Base-by-base conservation (phyloP, 1,140 invertebrate genomes). In the Anthonomus grandis region DNA sequence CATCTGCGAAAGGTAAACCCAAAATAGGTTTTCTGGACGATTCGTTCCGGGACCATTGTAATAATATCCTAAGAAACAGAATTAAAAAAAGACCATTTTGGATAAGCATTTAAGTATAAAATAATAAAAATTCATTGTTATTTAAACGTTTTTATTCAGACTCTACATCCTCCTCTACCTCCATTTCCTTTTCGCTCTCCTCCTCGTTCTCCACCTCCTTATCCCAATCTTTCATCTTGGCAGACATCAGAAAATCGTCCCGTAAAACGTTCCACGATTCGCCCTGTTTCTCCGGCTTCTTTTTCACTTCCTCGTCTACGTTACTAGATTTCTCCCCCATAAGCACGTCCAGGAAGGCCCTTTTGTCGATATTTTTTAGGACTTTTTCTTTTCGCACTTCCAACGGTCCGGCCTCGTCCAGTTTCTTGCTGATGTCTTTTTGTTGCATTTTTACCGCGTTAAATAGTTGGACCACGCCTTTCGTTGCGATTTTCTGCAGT, bases 181-280 rank as follows among this genome's bases (percentile, higher is more conserved):
- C 48, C 15, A 49, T 19, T 37, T 60, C 60, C 25, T 54, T 38
- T 25, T 67, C 64, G 10, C 36, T 55, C 38, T 74, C 72, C 10
- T 75, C 70, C 51, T 76, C 72, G 17, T 70, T 67, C 34, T 71
- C 72, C 53, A 79, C 67, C 65, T 90, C 81, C 74, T 90, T 90
- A 71, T 93, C 89, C 91, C 91, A 95, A 74, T 95, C 89, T 76
- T 93, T 93, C 75, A 93, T 81, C 74, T 89, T 89, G 18, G 89
- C 87, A 64, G 87, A 86, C 80, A 90, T 88, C 81, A 91, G 89
- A 70, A 90, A 95, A 72, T 93, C 89, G 67, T 93, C 89, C 48
- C 77, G 73, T 52, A 83, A 69, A 25, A 80, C 79, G 73, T 73
- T 80, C 81, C 81, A 83, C 58, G 70, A 77, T 25, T 59, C 64